Conservation (phyloP, 2,797 vertebrate species). For the Odontamblyopus lacepedii region DNA sequence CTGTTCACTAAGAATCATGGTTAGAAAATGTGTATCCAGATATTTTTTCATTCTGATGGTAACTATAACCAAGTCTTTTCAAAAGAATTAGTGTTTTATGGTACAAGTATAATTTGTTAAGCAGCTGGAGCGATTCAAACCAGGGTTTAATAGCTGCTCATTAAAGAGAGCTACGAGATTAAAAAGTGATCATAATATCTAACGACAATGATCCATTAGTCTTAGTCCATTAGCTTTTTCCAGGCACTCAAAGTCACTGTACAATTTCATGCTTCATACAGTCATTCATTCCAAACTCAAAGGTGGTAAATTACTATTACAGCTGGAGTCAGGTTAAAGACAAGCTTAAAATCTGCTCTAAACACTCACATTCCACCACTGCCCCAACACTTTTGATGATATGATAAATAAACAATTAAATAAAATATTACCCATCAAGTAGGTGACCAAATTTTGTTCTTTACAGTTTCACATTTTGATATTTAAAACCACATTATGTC, state of each 20-base stretch:
- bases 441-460: not conserved
- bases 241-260: not conserved
- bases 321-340: no score
- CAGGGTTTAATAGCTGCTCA: not conserved
- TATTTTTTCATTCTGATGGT: no score
- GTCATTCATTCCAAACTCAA: not conserved
- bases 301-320: not conserved
- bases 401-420: not conserved
- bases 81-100: conserved; percentile 1
- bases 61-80: not conserved
- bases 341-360: not conserved
- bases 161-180: not conserved
- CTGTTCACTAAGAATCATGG: no score
- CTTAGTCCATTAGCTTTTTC: not conserved
- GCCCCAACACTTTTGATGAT: not conserved
- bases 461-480: no score
- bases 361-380: not conserved
- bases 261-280: not conserved
- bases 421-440: not conserved
- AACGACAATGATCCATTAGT: not conserved
- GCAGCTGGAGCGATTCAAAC: not conserved
- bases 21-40: no score
- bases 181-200: not conserved
- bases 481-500: no score
- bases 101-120: not conserved